Conservation (phyloP, 2,888 invertebrate genomes). For the Cinara cedri region DNA sequence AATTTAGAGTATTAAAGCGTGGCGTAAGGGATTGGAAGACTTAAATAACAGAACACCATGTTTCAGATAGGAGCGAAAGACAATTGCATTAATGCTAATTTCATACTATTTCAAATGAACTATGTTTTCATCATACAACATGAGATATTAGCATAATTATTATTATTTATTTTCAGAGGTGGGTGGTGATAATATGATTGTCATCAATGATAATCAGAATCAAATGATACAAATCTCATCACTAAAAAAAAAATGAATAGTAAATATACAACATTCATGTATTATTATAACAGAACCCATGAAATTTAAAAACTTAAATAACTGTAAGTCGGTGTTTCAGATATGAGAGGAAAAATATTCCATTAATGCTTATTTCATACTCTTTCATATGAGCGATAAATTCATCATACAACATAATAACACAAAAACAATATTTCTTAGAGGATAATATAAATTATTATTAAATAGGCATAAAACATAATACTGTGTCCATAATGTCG, state of each 20-base stretch:
- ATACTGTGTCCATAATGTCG: conserved; percentile 2
- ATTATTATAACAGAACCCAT: too few species aligned
- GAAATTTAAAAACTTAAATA: too few species aligned
- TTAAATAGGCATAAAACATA: not conserved
- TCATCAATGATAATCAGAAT: not conserved
- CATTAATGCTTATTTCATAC: too few species aligned
- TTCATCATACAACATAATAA: not conserved
- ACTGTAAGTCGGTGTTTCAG: too few species aligned
- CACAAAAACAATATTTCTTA: too few species aligned
- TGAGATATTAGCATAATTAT: not conserved
- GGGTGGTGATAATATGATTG: conserved; percentile 5
- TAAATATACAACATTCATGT: not conserved
- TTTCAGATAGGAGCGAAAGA: conserved; percentile 33
- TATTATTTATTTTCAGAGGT: not conserved
- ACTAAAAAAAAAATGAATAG: not conserved
- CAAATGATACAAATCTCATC: not conserved
- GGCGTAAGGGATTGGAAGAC: not conserved
- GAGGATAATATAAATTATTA: not conserved
- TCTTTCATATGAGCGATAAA: not conserved
- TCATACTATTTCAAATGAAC: conserved; percentile 28
- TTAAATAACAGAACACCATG: not conserved
- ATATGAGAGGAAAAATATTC: too few species aligned
- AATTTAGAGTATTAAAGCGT: conserved; percentile 8
- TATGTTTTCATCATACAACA: conserved; percentile 3
- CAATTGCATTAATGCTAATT: conserved; percentile 12